phyloP scores from a whole-genome alignment of 1,140 invertebrate species.

The Chymomyza costata region DNA sequence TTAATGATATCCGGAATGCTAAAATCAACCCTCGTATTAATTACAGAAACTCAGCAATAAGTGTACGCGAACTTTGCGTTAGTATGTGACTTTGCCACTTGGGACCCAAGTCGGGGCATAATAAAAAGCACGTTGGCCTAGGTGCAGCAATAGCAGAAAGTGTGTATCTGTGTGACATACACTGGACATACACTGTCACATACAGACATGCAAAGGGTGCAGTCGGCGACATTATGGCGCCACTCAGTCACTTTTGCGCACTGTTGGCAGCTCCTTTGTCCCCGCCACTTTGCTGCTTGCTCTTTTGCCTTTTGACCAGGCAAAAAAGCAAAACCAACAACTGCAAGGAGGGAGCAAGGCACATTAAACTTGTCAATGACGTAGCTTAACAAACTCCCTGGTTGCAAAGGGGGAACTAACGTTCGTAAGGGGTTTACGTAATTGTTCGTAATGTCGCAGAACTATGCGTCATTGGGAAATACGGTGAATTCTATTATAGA shows the following conservation, averaged over 20 bases:
- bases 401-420: too few relatives aligned
- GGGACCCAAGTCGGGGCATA: constrained; percentile 27
- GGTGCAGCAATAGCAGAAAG: constrained; percentile 25
- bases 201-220: constrained; percentile 21
- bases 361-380: background rate
- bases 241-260: constrained; percentile 51
- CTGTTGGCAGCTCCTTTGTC: background rate
- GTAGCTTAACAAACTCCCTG: constrained; percentile 18
- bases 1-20: too few relatives aligned
- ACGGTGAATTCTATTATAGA: too few relatives aligned
- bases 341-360: too few relatives aligned
- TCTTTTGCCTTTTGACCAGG: background rate
- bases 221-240: constrained; percentile 67
- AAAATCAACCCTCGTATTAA: too few relatives aligned
- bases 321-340: background rate
- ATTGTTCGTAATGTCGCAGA: too few relatives aligned
- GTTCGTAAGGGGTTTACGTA: too few relatives aligned
- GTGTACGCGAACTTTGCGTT: too few relatives aligned
- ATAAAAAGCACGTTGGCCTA: constrained; percentile 55
- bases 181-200: constrained; percentile 12
- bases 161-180: constrained; percentile 1
- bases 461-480: too few relatives aligned
- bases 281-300: background rate
- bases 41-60: too few relatives aligned
- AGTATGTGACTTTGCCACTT: too few relatives aligned